phyloP scores from a whole-genome alignment of 2,888 invertebrate species.

The Dioctria rufipes region DNA sequence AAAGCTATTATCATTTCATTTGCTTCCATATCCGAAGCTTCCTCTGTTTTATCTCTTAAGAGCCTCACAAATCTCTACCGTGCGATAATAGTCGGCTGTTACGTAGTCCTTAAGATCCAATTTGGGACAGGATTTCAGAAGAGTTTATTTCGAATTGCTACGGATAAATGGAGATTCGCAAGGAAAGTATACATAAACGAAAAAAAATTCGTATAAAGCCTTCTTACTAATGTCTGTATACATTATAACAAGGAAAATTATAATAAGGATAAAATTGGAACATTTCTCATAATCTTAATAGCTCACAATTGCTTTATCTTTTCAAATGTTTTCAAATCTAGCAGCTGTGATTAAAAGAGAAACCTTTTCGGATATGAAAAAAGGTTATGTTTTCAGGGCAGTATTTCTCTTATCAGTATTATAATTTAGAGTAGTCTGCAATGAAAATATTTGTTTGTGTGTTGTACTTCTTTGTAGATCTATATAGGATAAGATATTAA shows the following conservation, averaged over 20 bases:
- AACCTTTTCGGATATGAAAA: too few species aligned
- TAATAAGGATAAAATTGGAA: not conserved
- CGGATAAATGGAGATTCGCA: slow-evolving; percentile 21
- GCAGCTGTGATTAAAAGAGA: too few species aligned
- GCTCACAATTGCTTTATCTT: slow-evolving; percentile 1
- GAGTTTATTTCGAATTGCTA: slow-evolving; percentile 39
- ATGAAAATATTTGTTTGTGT: too few species aligned
- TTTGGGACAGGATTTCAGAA: slow-evolving; percentile 46
- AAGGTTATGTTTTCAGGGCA: too few species aligned
- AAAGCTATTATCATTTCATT: slow-evolving; percentile 38
- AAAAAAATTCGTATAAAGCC: not conserved
- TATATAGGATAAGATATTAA: too few species aligned
- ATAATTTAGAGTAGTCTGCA: too few species aligned
- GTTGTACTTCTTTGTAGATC: too few species aligned
- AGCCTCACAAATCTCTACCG: slow-evolving; percentile 48
- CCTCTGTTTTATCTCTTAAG: slow-evolving; percentile 9
- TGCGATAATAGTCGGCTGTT: slow-evolving; percentile 45
- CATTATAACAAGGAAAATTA: not conserved
- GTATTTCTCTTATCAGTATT: too few species aligned
- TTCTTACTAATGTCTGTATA: not conserved
- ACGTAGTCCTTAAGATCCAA: slow-evolving; percentile 50
- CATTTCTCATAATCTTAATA: slow-evolving; percentile 24
- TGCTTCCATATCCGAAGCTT: slow-evolving; percentile 5
- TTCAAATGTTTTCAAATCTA: slow-evolving; percentile 2
- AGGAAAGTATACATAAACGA: not conserved